Evolutionary conservation across 2,797 vertebrate species (phyloP).

Genomic region (Hapalemur alaotrensis): DNA sequence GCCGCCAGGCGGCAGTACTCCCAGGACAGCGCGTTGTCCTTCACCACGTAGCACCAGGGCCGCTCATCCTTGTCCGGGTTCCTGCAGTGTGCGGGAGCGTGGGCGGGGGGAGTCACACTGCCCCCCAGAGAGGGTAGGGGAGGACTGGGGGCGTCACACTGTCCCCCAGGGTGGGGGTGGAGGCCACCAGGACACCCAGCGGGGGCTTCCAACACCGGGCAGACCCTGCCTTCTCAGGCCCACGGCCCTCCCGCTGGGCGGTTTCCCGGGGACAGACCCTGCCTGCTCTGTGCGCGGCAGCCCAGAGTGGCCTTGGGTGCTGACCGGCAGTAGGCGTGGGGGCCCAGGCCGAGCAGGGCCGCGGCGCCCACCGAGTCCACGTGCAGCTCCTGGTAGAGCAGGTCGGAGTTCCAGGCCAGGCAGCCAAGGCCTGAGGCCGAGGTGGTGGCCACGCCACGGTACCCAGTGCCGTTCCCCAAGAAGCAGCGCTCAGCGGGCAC

Average conservation of each 20-base stretch:
- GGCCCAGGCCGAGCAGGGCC: constrained; percentile 88
- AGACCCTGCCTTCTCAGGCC: too few species aligned
- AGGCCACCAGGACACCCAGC: not conserved
- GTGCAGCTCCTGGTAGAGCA: constrained; percentile 90
- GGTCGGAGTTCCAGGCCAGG: constrained; percentile 92
- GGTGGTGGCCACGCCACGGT: constrained; percentile 87
- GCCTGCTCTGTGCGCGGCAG: accelerated
- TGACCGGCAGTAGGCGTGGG: constrained; percentile 94
- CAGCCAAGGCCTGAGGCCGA: constrained; percentile 89
- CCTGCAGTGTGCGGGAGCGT: constrained; percentile 79
- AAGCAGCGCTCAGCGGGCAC: constrained; percentile 88
- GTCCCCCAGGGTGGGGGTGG: not conserved
- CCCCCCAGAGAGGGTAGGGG: too few species aligned
- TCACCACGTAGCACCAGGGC: constrained; percentile 95
- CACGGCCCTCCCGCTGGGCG: not conserved
- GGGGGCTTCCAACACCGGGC: not conserved
- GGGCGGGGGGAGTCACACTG: accelerated
- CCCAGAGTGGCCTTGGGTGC: not conserved
- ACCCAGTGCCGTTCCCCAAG: constrained; percentile 84
- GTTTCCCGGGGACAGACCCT: not conserved
- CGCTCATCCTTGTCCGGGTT: constrained; percentile 92
- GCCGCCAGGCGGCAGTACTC: constrained; percentile 89
- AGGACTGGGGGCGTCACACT: not conserved
- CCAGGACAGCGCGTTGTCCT: constrained; percentile 91
- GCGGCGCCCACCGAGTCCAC: constrained; percentile 83